A percentile compares a stretch with the other conserved stretches of the same genome.
Evolutionary conservation across 2,888 invertebrate genomes (phyloP).

Genomic region (Mesopsocus fuscifrons): DNA sequence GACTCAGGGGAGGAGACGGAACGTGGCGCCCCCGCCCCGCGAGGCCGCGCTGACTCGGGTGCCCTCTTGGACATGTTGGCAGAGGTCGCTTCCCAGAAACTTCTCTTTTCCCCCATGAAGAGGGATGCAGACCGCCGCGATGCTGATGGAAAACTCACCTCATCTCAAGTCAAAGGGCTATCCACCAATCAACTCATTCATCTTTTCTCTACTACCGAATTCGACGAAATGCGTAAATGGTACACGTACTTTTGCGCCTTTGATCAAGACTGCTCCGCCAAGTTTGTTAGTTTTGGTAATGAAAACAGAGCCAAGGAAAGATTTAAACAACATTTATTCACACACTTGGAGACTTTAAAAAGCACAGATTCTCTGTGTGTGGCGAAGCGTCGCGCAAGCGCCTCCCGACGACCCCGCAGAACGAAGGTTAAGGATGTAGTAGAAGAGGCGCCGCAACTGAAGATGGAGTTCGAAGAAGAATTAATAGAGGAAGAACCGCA

Average conservation of each 20-base stretch:
- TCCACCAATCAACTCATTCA: slow-evolving; percentile 29
- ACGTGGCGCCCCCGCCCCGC: neutral
- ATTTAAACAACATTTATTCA: slow-evolving; percentile 29
- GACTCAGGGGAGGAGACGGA: slow-evolving; percentile 1
- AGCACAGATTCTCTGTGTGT: slow-evolving; percentile 14
- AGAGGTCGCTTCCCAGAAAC: slow-evolving; percentile 33
- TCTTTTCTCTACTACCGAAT: slow-evolving; percentile 29
- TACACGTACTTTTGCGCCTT: slow-evolving; percentile 31
- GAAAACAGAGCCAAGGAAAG: slow-evolving; percentile 30
- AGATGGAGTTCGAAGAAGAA: slow-evolving; percentile 1
- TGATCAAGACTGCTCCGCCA: slow-evolving; percentile 26
- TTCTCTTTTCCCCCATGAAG: slow-evolving; percentile 21
- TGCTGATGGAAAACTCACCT: slow-evolving; percentile 14
- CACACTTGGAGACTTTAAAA: slow-evolving; percentile 25
- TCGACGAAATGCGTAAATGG: slow-evolving; percentile 31
- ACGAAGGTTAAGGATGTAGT: slow-evolving; percentile 1
- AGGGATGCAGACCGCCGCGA: slow-evolving; percentile 4
- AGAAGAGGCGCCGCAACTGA: neutral
- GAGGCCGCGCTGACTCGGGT: slow-evolving; percentile 17
- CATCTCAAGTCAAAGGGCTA: slow-evolving; percentile 23
- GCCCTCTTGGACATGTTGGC: slow-evolving; percentile 31
- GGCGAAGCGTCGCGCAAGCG: slow-evolving; percentile 7
- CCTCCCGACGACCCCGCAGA: too few species aligned
- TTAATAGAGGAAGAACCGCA: neutral
- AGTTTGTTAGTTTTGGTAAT: slow-evolving; percentile 33